Conservation (phyloP, 2,113 vertebrate species). For the Jaculus jaculus region DNA sequence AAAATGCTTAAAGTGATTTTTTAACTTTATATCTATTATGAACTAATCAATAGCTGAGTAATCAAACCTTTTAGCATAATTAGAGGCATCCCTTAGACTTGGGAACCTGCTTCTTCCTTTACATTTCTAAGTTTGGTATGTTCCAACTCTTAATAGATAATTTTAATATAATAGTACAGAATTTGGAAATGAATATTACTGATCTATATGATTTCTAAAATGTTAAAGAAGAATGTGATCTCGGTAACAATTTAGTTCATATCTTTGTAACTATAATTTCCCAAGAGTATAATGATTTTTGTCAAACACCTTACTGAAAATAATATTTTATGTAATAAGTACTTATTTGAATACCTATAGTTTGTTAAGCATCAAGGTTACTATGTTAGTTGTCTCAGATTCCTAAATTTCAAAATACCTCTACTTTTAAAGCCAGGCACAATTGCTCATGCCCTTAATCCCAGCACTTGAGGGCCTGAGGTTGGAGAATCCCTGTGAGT, state of each 20-base stretch:
- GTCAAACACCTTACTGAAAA: constrained; percentile 35
- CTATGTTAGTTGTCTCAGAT: constrained; percentile 4
- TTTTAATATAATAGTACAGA: constrained; percentile 14
- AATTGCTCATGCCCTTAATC: too few species aligned
- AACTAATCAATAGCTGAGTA: constrained; percentile 14
- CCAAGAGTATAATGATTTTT: background rate
- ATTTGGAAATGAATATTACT: constrained; percentile 2
- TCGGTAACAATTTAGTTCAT: constrained; percentile 10
- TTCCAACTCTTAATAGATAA: constrained; percentile 1
- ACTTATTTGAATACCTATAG: constrained; percentile 29
- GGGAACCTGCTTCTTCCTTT: background rate
- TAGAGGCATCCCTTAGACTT: background rate
- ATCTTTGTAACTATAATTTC: constrained; percentile 30
- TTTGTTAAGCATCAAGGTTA: constrained; percentile 12
- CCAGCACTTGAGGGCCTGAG: too few species aligned
- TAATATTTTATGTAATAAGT: constrained; percentile 1
- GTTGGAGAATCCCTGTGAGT: too few species aligned
- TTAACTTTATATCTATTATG: constrained; percentile 23
- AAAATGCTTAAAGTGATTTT: background rate
- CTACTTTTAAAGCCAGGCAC: background rate
- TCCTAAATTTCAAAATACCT: constrained; percentile 17
- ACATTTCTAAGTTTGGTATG: constrained; percentile 10
- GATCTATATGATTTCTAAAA: background rate
- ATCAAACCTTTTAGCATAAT: constrained; percentile 11
- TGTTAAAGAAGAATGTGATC: background rate